A percentile compares a stretch with the other conserved stretches of the same genome.
Conservation (phyloP, 2,113 vertebrate species). For the Sardina pilchardus region DNA sequence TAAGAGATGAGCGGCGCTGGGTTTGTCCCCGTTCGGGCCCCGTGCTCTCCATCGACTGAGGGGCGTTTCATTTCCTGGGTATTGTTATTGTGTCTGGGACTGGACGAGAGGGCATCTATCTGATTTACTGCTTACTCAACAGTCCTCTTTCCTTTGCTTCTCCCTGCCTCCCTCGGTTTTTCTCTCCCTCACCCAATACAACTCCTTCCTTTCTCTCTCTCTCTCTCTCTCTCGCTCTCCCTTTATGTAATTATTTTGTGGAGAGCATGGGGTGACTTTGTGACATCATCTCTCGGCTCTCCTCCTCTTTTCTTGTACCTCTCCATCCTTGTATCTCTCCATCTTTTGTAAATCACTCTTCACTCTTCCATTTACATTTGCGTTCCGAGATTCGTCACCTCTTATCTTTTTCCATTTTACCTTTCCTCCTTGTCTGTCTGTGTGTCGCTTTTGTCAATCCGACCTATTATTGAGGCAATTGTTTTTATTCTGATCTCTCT, state of each 20-base stretch:
- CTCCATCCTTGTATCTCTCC: background rate
- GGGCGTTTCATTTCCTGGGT: constrained; percentile 7
- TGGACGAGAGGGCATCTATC: background rate
- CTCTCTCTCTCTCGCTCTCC: background rate
- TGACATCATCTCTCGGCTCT: background rate
- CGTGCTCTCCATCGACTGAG: background rate
- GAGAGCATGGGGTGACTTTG: background rate
- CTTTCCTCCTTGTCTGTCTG: background rate
- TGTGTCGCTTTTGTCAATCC: background rate
- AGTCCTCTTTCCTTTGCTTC: background rate
- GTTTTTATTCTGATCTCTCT: background rate
- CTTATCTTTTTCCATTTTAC: background rate
- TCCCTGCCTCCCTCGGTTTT: background rate
- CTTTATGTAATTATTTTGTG: background rate
- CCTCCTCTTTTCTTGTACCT: background rate
- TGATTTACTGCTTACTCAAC: background rate
- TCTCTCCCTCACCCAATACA: background rate
- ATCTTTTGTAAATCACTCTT: background rate
- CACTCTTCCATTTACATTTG: background rate
- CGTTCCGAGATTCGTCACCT: background rate
- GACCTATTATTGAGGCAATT: background rate
- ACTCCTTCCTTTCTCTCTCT: background rate
- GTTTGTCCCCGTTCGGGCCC: background rate
- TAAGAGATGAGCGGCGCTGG: background rate
- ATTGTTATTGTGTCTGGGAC: background rate